phyloP scores from a whole-genome alignment of 2,888 invertebrate genomes.

The Polyploca ridens region DNA sequence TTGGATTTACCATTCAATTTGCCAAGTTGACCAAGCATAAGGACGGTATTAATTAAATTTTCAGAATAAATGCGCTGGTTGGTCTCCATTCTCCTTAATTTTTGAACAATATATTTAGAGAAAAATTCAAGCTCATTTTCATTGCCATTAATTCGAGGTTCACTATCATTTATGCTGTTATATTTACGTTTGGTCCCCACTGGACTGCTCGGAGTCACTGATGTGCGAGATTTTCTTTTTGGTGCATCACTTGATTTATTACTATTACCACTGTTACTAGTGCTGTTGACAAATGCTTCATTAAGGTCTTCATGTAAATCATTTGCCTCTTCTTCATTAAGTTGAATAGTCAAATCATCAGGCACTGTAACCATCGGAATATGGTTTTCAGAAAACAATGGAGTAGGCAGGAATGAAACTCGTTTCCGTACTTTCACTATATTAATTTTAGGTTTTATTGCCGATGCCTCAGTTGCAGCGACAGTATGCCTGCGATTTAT shows the following conservation, averaged over 20 bases:
- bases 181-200: slow-evolving; percentile 57
- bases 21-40: slow-evolving; percentile 77
- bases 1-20: slow-evolving; percentile 76
- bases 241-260: slow-evolving; percentile 41
- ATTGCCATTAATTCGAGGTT: slow-evolving; percentile 52
- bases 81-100: slow-evolving; percentile 77
- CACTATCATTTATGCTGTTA: slow-evolving; percentile 47
- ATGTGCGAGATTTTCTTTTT: slow-evolving; percentile 53
- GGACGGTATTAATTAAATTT: slow-evolving; percentile 78
- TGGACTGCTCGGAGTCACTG: slow-evolving; percentile 48
- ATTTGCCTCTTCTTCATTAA: slow-evolving; percentile 79
- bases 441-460: slow-evolving; percentile 54
- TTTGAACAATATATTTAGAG: slow-evolving; percentile 79
- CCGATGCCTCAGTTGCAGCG: slow-evolving; percentile 36
- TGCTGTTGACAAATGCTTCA: slow-evolving; percentile 60
- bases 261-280: slow-evolving; percentile 37
- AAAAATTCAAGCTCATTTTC: slow-evolving; percentile 79
- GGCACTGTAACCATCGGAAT: slow-evolving; percentile 80
- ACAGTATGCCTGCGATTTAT: slow-evolving; percentile 65
- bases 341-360: slow-evolving; percentile 78
- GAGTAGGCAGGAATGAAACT: slow-evolving; percentile 76
- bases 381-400: slow-evolving; percentile 74
- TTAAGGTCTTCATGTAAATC: slow-evolving; percentile 71
- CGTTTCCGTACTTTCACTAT: slow-evolving; percentile 69
- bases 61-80: slow-evolving; percentile 80